Evolutionary conservation across 2,888 invertebrate genomes (phyloP), one percentile per base, ranked within the genome.

Genomic region (Lapara coniferarum): DNA sequence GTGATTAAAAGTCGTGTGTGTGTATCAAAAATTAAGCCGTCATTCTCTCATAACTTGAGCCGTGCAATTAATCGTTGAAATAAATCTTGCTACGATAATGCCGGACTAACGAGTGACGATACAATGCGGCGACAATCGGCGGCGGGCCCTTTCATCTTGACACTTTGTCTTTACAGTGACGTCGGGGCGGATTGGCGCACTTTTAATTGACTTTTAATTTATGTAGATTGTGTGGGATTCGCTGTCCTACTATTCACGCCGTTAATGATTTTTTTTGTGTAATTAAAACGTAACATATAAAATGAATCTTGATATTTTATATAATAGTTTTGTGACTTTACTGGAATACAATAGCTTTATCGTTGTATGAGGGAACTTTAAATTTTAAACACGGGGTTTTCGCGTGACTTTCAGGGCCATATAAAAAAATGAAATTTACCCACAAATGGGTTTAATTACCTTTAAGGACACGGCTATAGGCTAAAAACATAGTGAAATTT

Each of bases 81-180:
- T 92, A 93, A 93, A 93, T 93, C 93, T 92, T 87, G 86, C 85
- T 89, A 90, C 92, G 91, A 91, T 92, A 92, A 92, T 91, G 87
- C 87, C 82, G 82, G 88, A 83, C 90, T 92, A 93, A 93, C 93
- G 90, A 93, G 89, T 91, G 91, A 89, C 90, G 92, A 90, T 89
- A 92, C 93, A 91, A 93, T 91, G 91, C 92, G 78, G 86, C 87
- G 92, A 91, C 93, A 92, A 92, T 91, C 92, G 91, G 78, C 85
- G 89, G 92, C 92, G 92, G 92, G 73, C 72, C 79, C 90, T 93
- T 93, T 93, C 90, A 93, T 93, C 92, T 86, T 87, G 90, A 92
- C 92, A 92, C 93, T 91, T 90, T 92, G 92, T 92, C 91, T 88
- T 77, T 85, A 81, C 75, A 85, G 78, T 86, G 80, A 79, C 82